Evolutionary conservation across 2,797 vertebrate species (phyloP).

Genomic region (Moxostoma hubbsi): DNA sequence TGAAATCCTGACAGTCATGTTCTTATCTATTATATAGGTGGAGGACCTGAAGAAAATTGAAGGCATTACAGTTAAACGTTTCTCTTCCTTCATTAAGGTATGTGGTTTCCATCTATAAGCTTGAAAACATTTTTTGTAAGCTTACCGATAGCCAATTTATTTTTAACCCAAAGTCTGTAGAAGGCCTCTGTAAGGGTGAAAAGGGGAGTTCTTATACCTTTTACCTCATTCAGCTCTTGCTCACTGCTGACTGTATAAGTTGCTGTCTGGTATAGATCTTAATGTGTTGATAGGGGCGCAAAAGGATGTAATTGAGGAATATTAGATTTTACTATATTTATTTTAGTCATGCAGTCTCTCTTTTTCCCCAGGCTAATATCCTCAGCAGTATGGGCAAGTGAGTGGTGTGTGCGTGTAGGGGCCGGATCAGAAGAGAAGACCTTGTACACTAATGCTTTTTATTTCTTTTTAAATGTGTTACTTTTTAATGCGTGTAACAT

Average conservation of each 20-base stretch:
- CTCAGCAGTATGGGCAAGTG: slow-evolving; percentile 76
- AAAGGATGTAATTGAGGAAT: neutral
- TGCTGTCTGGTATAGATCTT: neutral
- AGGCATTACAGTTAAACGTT: slow-evolving; percentile 82
- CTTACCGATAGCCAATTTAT: neutral
- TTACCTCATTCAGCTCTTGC: too few species aligned
- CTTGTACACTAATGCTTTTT: neutral
- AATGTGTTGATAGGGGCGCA: too few species aligned
- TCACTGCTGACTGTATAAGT: too few species aligned
- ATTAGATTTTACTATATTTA: too few species aligned
- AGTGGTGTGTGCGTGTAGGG: slow-evolving; percentile 28
- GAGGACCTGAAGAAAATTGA: slow-evolving; percentile 84
- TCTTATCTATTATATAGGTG: slow-evolving; percentile 70
- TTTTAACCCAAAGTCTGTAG: too few species aligned
- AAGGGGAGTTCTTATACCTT: too few species aligned
- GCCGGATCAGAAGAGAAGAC: neutral
- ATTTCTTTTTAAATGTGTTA: neutral
- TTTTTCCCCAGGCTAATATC: slow-evolving; percentile 75
- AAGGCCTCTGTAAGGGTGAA: neutral
- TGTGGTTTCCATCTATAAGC: slow-evolving; percentile 40
- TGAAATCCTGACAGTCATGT: neutral
- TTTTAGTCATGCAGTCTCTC: neutral
- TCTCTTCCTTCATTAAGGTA: slow-evolving; percentile 87
- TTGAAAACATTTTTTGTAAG: neutral
- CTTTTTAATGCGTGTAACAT: neutral